Conservation (phyloP, 2,888 invertebrate species). For the Polymixis lichenea region DNA sequence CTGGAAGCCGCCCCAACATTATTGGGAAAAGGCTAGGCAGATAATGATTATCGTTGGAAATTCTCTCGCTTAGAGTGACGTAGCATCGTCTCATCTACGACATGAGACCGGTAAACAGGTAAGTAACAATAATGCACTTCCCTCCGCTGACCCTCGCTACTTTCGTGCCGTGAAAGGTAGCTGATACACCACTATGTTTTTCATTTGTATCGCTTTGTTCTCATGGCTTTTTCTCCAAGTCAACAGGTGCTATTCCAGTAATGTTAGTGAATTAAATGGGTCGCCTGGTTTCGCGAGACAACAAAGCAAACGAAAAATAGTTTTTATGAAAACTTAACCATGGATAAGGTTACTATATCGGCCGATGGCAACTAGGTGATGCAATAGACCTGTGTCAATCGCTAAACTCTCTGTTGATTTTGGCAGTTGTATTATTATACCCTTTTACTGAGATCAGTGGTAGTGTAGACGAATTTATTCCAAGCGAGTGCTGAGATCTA, state of each 20-base stretch:
- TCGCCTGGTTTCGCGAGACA: neutral
- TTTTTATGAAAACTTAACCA: neutral
- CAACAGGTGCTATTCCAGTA: too few relatives aligned
- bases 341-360: neutral
- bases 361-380: neutral
- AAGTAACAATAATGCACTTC: slow-evolving; percentile 35
- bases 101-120: slow-evolving; percentile 16
- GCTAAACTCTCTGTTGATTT: neutral
- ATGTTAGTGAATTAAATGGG: neutral
- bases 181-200: neutral
- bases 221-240: neutral
- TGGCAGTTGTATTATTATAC: neutral
- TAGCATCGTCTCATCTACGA: slow-evolving; percentile 11
- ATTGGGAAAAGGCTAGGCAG: too few relatives aligned
- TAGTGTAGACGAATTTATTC: neutral
- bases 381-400: neutral
- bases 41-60: too few relatives aligned
- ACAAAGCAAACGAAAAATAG: neutral
- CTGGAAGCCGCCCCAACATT: too few relatives aligned
- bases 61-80: neutral
- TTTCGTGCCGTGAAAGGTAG: slow-evolving; percentile 28
- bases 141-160: slow-evolving; percentile 16
- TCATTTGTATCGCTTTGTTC: neutral
- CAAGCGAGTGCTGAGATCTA: neutral
- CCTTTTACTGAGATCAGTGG: neutral